phyloP scores from a whole-genome alignment of 2,797 vertebrate genomes.

The Meriones psammophilus region DNA sequence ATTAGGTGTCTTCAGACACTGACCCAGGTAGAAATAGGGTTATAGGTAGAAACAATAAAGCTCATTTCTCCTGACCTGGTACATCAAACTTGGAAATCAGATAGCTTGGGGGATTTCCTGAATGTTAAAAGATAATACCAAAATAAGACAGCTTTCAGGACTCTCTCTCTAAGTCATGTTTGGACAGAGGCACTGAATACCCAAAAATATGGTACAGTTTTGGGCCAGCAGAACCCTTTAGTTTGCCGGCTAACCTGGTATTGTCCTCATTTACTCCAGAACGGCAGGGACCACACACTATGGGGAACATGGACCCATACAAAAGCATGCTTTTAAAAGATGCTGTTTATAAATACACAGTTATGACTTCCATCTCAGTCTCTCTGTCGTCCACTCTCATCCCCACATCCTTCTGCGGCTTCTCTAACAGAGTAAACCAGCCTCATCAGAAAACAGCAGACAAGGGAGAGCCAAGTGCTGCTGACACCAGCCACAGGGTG shows the following conservation, averaged over 20 bases:
- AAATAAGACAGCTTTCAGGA: conserved; percentile 52
- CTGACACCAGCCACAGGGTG: background rate
- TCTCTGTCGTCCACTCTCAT: background rate
- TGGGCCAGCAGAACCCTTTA: background rate
- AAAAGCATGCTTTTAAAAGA: conserved; percentile 18
- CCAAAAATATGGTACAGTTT: conserved; percentile 5
- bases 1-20: background rate
- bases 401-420: background rate
- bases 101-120: conserved; percentile 38
- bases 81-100: conserved; percentile 42
- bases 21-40: background rate
- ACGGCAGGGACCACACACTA: background rate
- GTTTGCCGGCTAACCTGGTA: background rate
- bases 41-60: background rate
- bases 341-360: background rate
- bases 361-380: background rate
- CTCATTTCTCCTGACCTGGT: background rate
- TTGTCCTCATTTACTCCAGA: conserved; percentile 38
- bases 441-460: background rate
- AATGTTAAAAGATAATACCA: conserved; percentile 33
- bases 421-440: conserved; percentile 27
- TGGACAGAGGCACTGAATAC: conserved; percentile 10
- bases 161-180: conserved; percentile 19
- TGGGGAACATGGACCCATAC: background rate
- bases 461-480: background rate